Conservation (phyloP, 2,888 invertebrate species). For the Lasioglossum malachurum region DNA sequence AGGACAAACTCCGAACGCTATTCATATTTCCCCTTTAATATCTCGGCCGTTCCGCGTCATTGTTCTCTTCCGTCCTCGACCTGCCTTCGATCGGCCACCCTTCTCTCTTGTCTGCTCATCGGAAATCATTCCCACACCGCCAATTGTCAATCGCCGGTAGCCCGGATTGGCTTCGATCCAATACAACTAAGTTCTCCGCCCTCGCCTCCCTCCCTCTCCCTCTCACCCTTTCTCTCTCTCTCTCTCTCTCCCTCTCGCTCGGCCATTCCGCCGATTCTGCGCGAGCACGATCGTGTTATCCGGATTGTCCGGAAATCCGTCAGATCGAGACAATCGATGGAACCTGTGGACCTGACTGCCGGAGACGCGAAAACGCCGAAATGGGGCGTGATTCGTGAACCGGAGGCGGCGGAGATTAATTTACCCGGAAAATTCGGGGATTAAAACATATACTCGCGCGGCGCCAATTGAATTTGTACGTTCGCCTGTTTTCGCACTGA, state of each 20-base stretch:
- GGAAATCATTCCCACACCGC: conserved; percentile 80
- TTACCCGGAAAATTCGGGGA: conserved; percentile 36
- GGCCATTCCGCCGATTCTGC: conserved; percentile 56
- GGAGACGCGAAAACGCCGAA: conserved; percentile 23
- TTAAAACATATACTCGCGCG: conserved; percentile 37
- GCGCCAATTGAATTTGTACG: conserved; percentile 32
- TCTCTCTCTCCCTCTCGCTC: not conserved
- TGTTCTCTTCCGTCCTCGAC: conserved; percentile 39
- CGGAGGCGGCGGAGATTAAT: conserved; percentile 41
- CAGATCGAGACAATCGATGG: conserved; percentile 62
- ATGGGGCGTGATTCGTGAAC: conserved; percentile 35
- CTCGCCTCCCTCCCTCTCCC: not conserved
- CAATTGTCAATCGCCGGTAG: conserved; percentile 76
- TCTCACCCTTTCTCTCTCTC: accelerated
- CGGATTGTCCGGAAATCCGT: conserved; percentile 72
- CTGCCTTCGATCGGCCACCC: conserved; percentile 46
- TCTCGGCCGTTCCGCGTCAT: conserved; percentile 49
- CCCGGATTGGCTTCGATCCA: conserved; percentile 74
- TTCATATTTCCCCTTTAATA: conserved; percentile 57
- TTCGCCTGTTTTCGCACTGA: conserved; percentile 25
- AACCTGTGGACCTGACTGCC: conserved; percentile 20
- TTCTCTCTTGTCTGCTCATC: conserved; percentile 70
- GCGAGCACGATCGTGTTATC: conserved; percentile 71
- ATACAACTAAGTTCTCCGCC: conserved; percentile 74
- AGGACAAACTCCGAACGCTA: conserved; percentile 31